A percentile compares a stretch with the other conserved stretches of the same genome.
These are phyloP conservation scores for Malthinus flaveolus DNA, from an alignment of 2,888 invertebrate genomes.

Conservation along the genomic window DNA sequence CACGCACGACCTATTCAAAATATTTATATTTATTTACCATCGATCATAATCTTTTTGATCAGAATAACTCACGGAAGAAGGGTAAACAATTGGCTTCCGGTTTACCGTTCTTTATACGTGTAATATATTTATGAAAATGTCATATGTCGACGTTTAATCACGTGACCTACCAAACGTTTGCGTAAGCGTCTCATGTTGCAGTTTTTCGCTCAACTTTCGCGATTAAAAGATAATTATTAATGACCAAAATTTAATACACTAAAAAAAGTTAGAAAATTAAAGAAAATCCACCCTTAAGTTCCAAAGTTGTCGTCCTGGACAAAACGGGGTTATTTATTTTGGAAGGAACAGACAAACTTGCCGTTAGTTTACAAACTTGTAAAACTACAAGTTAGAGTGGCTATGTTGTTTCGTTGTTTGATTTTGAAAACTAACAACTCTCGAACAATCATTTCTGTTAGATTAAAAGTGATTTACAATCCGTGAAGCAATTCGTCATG, in stretches of 20 bases:
- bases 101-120: slow-evolving; percentile 26
- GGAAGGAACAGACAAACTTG: neutral
- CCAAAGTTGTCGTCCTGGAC: too few relatives aligned
- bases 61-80: slow-evolving; percentile 33
- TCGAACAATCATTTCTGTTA: slow-evolving; percentile 34
- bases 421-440: slow-evolving; percentile 20
- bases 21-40: slow-evolving; percentile 33
- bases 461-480: slow-evolving; percentile 57
- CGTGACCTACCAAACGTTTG: slow-evolving; percentile 26
- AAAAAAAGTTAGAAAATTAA: too few relatives aligned
- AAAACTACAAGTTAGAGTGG: neutral
- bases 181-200: slow-evolving; percentile 13
- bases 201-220: neutral
- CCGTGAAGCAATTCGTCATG: slow-evolving; percentile 55
- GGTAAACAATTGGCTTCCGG: slow-evolving; percentile 32
- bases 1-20: slow-evolving; percentile 25
- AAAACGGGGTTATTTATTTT: too few relatives aligned
- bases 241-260: too few relatives aligned
- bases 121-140: slow-evolving; percentile 30
- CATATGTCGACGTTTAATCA: slow-evolving; percentile 26
- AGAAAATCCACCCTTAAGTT: too few relatives aligned
- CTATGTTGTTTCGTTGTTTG: slow-evolving; percentile 10
- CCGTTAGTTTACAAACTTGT: neutral
- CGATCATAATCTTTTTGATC: slow-evolving; percentile 33
- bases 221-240: too few relatives aligned